Base-by-base conservation (phyloP, 2,113 vertebrate genomes). In the Accipiter cooperii region DNA sequence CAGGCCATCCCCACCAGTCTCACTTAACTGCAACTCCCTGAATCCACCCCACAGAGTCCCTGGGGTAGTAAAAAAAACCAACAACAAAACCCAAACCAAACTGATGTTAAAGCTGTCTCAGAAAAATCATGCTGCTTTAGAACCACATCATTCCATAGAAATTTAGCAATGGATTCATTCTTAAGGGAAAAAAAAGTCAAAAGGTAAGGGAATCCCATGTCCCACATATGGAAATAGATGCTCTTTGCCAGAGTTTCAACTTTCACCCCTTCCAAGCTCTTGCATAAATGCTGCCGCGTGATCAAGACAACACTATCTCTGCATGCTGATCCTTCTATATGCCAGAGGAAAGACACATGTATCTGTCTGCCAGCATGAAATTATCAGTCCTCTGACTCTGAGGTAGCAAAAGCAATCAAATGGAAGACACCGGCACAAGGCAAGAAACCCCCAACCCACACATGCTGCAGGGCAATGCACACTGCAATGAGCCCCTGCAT, bases 211-310 rank as follows among this genome's bases (percentile, higher is more conserved):
- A 94, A 96, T 95, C 82, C 96, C 82, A 0, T 24, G 40, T 77
- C 82, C 63, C 85, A 76, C 61, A 76, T 76, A 89, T 6, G 70
- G 75, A 96, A 96, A 91, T 13, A 68, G 31, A 12, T 1, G 10
- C 17, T 93, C 61, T 73, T 55, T 69, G 78, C 93, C 96, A 94
- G 92, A 87, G 92, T 86, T 94, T 91, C 18, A 12, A 80, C 85
- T 88, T 94, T 63, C 84, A 91, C 46, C 82, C 36, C 29, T 86
- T 92, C 85, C 88, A 90, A 80, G 82, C 47, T 93, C 61, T 91
- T 34, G 0, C 13, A 80, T 17, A 86, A 96, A 93, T 13, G 25
- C 66, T 90, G 70, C 84, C 8, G 9, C 1, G 0, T 49, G 82
- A 85, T 61, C 54, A 24, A 52, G 89, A 65, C 70, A 54, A 46